A percentile compares a stretch with the other conserved stretches of the same genome.
Evolutionary conservation across 2,797 vertebrate genomes (phyloP).

Genomic region (Muscicapa comitata): DNA sequence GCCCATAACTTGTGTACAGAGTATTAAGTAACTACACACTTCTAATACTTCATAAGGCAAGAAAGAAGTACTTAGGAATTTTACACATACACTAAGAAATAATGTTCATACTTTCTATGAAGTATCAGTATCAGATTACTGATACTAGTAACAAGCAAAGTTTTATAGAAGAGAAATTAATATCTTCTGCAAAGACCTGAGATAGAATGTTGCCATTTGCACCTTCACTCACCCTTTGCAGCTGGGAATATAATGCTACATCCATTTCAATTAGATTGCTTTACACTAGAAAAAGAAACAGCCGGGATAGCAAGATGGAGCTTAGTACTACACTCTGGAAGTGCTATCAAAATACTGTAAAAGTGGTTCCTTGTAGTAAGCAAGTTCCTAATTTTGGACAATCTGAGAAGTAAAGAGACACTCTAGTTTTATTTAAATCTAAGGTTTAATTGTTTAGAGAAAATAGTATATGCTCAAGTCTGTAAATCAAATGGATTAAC

Average conservation of each 20-base stretch:
- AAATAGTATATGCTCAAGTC: neutral
- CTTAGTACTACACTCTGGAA: neutral
- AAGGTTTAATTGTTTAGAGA: neutral
- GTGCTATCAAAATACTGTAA: neutral
- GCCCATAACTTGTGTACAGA: neutral
- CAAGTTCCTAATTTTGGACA: neutral
- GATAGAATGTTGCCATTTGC: neutral
- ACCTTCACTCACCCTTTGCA: neutral
- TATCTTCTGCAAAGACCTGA: neutral
- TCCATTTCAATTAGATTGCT: neutral
- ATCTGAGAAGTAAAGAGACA: neutral
- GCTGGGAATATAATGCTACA: neutral
- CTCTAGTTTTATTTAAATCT: neutral
- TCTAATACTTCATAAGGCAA: neutral
- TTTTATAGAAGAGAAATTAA: neutral
- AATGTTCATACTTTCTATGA: neutral
- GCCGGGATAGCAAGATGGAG: neutral
- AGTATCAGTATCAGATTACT: neutral
- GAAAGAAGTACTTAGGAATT: neutral
- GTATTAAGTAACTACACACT: neutral
- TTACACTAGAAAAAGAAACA: neutral
- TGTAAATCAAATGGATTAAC: neutral
- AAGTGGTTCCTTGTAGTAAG: neutral
- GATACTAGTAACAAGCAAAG: neutral
- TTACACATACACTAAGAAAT: neutral